Percentiles rank a stretch among this genome's conserved stretches.
phyloP scores from a whole-genome alignment of 2,113 vertebrate species.

The Pseudorhombus dupliciocellatus region DNA sequence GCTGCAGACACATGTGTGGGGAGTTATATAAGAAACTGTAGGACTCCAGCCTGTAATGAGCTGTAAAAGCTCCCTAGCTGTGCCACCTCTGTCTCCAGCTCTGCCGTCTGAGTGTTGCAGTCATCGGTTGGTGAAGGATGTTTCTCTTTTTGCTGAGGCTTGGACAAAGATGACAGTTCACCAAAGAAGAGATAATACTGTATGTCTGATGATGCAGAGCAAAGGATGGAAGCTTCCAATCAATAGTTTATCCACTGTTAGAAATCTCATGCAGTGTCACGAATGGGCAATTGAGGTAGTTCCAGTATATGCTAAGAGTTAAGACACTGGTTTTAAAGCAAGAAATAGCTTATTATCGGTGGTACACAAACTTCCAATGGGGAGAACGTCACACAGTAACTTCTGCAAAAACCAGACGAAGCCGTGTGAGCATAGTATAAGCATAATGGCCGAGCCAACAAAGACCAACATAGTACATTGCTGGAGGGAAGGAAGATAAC shows the following conservation, averaged over 20 bases:
- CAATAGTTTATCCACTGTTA: not conserved
- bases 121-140: slow-evolving; percentile 37
- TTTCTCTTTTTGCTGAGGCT: slow-evolving; percentile 22
- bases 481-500: not conserved
- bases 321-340: not conserved
- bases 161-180: slow-evolving; percentile 25
- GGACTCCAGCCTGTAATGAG: slow-evolving; percentile 56
- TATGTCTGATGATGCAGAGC: not conserved
- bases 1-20: slow-evolving; percentile 30
- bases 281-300: not conserved
- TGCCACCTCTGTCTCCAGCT: slow-evolving; percentile 30
- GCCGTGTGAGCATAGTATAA: too few relatives aligned
- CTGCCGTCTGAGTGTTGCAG: slow-evolving; percentile 38
- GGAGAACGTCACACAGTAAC: not conserved
- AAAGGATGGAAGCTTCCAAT: not conserved
- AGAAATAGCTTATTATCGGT: too few relatives aligned
- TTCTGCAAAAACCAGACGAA: not conserved
- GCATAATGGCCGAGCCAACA: too few relatives aligned
- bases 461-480: not conserved
- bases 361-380: too few relatives aligned
- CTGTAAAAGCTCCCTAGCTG: slow-evolving; percentile 55
- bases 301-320: not conserved
- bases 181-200: not conserved
- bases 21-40: slow-evolving; percentile 49
- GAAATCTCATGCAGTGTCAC: not conserved